A percentile compares a stretch with the other conserved stretches of the same genome.
These are phyloP conservation scores for Dipodomys ordii DNA, from an alignment of 2,113 vertebrate species.

Conservation along the genomic window DNA sequence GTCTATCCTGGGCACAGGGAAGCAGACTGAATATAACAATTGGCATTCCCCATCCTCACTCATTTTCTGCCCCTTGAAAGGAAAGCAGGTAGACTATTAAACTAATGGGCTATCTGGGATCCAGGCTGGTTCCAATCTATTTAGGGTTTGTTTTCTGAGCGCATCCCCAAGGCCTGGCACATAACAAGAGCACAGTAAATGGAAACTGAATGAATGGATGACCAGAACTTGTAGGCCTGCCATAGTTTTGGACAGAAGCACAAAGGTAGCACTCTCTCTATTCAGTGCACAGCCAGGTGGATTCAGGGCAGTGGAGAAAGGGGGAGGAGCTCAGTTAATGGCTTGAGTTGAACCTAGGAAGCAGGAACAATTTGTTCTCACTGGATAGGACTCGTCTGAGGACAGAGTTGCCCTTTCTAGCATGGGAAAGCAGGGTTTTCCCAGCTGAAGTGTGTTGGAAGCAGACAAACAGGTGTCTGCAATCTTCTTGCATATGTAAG, in stretches of 20 bases:
- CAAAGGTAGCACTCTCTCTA: background rate
- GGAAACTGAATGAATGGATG: background rate
- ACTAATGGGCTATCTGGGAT: background rate
- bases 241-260: background rate
- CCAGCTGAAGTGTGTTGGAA: background rate
- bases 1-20: background rate
- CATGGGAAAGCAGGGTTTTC: background rate
- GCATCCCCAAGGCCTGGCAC: background rate
- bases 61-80: background rate
- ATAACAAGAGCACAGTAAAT: background rate
- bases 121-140: background rate
- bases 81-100: background rate
- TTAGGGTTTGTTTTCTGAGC: background rate
- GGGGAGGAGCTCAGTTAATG: background rate
- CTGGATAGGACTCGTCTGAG: background rate
- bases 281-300: background rate
- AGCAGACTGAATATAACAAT: background rate
- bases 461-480: background rate
- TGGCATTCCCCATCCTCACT: background rate
- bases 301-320: background rate
- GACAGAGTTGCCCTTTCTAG: background rate
- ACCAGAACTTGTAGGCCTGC: accelerated
- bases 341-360: background rate
- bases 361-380: background rate
- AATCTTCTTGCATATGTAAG: conserved; percentile 15